These are phyloP conservation scores for Bombus consobrinus DNA, from an alignment of 1,140 invertebrate genomes.

Conservation along the genomic window DNA sequence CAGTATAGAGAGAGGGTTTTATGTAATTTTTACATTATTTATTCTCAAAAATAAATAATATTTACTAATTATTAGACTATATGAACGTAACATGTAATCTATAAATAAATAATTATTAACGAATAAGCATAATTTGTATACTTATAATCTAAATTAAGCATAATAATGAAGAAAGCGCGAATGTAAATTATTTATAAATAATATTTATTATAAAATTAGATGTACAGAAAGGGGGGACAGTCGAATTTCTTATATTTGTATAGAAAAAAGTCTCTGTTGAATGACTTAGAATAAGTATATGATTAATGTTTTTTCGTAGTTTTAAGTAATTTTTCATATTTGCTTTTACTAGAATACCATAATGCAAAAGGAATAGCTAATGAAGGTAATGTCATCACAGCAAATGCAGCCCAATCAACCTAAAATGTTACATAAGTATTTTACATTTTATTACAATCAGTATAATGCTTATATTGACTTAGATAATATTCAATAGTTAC, in stretches of 20 bases:
- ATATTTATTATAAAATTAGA: slow-evolving; percentile 78
- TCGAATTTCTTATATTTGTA: slow-evolving; percentile 70
- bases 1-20: background rate
- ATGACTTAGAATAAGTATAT: slow-evolving; percentile 51
- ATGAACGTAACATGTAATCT: background rate
- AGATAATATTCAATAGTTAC: slow-evolving; percentile 61
- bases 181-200: slow-evolving; percentile 74
- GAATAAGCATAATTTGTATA: background rate
- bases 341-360: slow-evolving; percentile 97
- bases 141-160: background rate
- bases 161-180: background rate
- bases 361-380: slow-evolving; percentile 96
- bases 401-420: slow-evolving; percentile 98
- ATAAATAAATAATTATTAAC: slow-evolving; percentile 11
- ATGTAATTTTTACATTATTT: too few relatives aligned
- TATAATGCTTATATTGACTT: background rate
- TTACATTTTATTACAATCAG: slow-evolving; percentile 33
- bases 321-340: slow-evolving; percentile 91
- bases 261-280: slow-evolving; percentile 38
- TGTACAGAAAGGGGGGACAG: slow-evolving; percentile 69
- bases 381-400: slow-evolving; percentile 97
- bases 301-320: slow-evolving; percentile 78
- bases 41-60: background rate
- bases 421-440: slow-evolving; percentile 70
- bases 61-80: slow-evolving; percentile 1